Evolutionary conservation across 2,113 vertebrate genomes (phyloP), one percentile per base, ranked within the genome.

Genomic region (Syngnathus floridae): DNA sequence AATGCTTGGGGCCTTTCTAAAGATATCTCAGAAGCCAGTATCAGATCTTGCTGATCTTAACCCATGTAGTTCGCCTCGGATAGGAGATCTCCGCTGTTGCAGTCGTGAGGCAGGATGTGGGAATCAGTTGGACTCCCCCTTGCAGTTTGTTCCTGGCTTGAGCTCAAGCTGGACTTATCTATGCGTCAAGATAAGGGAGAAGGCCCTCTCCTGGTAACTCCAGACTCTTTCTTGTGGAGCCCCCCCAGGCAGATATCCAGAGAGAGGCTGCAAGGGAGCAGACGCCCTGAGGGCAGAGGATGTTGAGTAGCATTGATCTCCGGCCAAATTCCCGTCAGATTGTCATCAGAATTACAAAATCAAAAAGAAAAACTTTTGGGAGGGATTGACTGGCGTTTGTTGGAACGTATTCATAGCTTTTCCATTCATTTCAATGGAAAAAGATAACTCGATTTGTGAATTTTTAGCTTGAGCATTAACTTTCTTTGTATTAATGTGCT

Each of bases 171-270:
- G 69, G 56, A 65, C 73, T 84, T 85, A 85, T 86, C 80, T 86
- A 71, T 76, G 81, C 72, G 80, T 84, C 76, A 67, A 75, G 81
- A 88, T 86, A 84, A 82, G 75, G 12, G 16, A 60, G 63, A 46
- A 66, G 69, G 67, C 74, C 68, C 73, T 69, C 66, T 45, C 61
- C 40, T n/a, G 21, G 64, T 10, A 36, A 77, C 72, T 51, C 43
- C 78, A 68, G 67, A 35, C 12, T 8, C 7, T 51, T 51, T 49
- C 52, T 3, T 80, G 66, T 65, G 26, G 10, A 37, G 64, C 72
- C 66, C 48, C 66, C 40, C 65, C 38, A 22, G 67, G 63, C 64
- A 7, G 22, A 43, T 38, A 45, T 68, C 40, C 59, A 43, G 62
- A 74, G 76, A 74, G 66, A 54, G 67, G 57, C 73, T 1, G 51